Evolutionary conservation across 2,113 vertebrate genomes (phyloP), one percentile per base, ranked within the genome.

Genomic region (Cranoglanis bouderius): DNA sequence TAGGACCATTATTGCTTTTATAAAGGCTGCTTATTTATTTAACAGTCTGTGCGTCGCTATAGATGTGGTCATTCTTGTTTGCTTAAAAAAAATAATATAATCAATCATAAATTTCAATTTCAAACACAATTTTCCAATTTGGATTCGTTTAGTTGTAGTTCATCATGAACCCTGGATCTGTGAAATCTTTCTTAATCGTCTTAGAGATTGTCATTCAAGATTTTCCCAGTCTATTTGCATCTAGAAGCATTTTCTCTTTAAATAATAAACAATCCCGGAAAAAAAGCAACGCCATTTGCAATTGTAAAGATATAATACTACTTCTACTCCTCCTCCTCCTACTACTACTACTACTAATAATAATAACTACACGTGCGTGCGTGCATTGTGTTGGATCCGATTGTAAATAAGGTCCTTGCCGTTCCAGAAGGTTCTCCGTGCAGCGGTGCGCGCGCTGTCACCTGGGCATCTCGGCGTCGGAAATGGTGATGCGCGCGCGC

Each of bases 381-480:
- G 24, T 67, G 53, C 57, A 77, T 38, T n/a, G 57, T 40, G n/a
- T 19, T 70, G 10, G 53, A 29, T 72, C 46, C 63, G 67, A 80
- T 89, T 84, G 53, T 84, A 87, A 90, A 86, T 80, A 74, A 49
- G n/a, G 81, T 83, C 88, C 96, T 91, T 96, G 93, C 93, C 96
- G 97, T 95, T 97, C 94, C 97, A 99, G 98, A 98, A 99, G 98
- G 97, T 99, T 99, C 97, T 99, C 98, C 92, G 98, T 99, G 97
- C 98, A 99, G 97, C 98, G 98, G 96, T 99, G 98, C 96, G 98
- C 98, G 94, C 98, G 98, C 96, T 99, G 98, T 97, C 98, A 99
- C 97, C 98, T 99, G 95, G 98, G 98, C 93, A 99, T 99, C 91
- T 99, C 98, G 35, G 98, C 98, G 92, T 99, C 98, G 6, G 98